Evolutionary conservation across 2,113 vertebrate genomes (phyloP).

Genomic region (Austrofundulus limnaeus): DNA sequence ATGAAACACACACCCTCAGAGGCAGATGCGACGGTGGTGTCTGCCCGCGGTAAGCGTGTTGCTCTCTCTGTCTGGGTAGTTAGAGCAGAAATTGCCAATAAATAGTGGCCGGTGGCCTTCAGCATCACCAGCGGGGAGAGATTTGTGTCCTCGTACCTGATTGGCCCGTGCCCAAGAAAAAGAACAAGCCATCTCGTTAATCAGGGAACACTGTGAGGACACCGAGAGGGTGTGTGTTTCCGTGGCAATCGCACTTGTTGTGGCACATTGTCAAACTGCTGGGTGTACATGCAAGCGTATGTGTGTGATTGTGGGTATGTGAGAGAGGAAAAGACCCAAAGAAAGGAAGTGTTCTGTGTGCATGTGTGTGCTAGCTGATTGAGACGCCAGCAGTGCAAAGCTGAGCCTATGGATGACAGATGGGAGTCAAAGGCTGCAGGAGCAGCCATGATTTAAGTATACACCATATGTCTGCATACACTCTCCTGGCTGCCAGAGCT

Average conservation of each 20-base stretch:
- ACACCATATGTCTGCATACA: constrained; percentile 15
- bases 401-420: constrained; percentile 59
- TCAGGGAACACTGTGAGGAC: constrained; percentile 65
- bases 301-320: constrained; percentile 4
- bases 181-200: constrained; percentile 73
- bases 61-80: constrained; percentile 70
- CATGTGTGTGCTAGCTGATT: constrained; percentile 54
- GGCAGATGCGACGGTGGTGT: constrained; percentile 39
- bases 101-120: constrained; percentile 77
- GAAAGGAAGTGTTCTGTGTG: constrained; percentile 29
- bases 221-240: constrained; percentile 51
- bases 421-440: constrained; percentile 62
- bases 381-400: constrained; percentile 54
- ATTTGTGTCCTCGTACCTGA: constrained; percentile 73
- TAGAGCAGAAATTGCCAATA: constrained; percentile 75
- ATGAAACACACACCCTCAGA: constrained; percentile 36
- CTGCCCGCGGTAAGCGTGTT: constrained; percentile 62
- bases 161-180: constrained; percentile 65
- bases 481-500: constrained; percentile 27
- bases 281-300: constrained; percentile 18
- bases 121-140: constrained; percentile 64
- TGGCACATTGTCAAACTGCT: constrained; percentile 51
- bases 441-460: constrained; percentile 48
- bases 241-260: constrained; percentile 36
- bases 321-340: constrained; percentile 9